Evolutionary conservation across 2,797 vertebrate genomes (phyloP).

Genomic region (Erethizon dorsatum): DNA sequence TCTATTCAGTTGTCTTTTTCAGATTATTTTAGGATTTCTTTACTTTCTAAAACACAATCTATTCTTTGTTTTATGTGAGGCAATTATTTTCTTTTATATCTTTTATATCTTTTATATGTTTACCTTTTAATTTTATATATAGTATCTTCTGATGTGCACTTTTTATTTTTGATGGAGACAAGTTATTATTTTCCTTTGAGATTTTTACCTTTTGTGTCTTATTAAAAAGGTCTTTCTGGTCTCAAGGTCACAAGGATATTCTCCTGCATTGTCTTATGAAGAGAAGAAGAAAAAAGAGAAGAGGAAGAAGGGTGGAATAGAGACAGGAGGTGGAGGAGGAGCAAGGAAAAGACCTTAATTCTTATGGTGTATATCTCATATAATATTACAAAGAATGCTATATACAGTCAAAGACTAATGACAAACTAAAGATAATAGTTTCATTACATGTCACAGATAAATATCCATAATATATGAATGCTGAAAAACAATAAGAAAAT

Average conservation of each 20-base stretch:
- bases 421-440: neutral
- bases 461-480: neutral
- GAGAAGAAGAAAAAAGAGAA: neutral
- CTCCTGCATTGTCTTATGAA: neutral
- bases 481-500: neutral
- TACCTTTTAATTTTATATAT: neutral
- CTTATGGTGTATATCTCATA: neutral
- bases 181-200: neutral
- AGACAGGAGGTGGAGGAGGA: neutral
- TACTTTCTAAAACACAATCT: neutral
- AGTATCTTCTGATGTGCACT: neutral
- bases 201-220: neutral
- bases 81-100: neutral
- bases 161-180: neutral
- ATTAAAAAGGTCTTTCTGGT: neutral
- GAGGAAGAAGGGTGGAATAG: neutral
- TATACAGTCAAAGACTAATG: neutral
- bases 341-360: neutral
- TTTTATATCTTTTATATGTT: neutral
- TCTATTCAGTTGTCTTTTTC: slow-evolving; percentile 18
- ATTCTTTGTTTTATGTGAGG: neutral
- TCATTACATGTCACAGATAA: neutral
- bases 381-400: neutral
- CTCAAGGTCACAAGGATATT: neutral
- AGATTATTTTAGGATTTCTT: neutral